Evolutionary conservation across 2,797 vertebrate genomes (phyloP), one percentile per base, ranked within the genome.

Genomic region (Poeciliopsis infans): DNA sequence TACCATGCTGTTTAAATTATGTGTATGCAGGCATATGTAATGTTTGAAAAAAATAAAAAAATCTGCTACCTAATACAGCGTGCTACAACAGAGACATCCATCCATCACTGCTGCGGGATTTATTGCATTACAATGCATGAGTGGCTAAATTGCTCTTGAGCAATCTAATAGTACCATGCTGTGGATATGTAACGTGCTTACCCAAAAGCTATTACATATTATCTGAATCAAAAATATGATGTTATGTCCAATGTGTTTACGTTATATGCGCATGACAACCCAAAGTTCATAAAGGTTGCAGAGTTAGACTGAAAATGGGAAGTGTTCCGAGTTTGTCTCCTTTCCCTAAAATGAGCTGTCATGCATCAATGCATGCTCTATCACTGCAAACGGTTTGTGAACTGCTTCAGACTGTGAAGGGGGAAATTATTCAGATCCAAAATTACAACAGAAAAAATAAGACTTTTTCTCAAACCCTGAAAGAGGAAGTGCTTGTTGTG

Each of bases 121-220:
- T 59, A 74, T 80, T 18, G 47, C 59, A 77, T 74, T 72, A 47
- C 75, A 74, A 75, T 69, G 66, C 59, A 71, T 81, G 20, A 45
- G 7, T 31, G 41, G 39, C 66, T 5, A 47, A 70, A 71, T 10
- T 73, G 76, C 39, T 78, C 61, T 23, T 18, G 66, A n/a, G 39
- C 0, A n/a, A 8, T 69, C 10, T 57, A 33, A 75, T 74, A 55
- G 12, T 12, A 72, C 77, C 76, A 69, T 76, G 18, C 59, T 59
- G 76, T 41, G 51, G 20, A 16, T 55, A 61, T 74, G 46, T 72
- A 72, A 76, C 77, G 74, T 36, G n/a, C 81, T 79, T 84, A 73
- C 59, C 47, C 75, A 77, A 39, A 11, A 39, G n/a, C 68, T 75
- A 46, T 25, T 20, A 72, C 72, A 79, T 57, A 79, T n/a, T 12